Conservation (phyloP, 2,888 invertebrate species). For the Cephus rjabovi region DNA sequence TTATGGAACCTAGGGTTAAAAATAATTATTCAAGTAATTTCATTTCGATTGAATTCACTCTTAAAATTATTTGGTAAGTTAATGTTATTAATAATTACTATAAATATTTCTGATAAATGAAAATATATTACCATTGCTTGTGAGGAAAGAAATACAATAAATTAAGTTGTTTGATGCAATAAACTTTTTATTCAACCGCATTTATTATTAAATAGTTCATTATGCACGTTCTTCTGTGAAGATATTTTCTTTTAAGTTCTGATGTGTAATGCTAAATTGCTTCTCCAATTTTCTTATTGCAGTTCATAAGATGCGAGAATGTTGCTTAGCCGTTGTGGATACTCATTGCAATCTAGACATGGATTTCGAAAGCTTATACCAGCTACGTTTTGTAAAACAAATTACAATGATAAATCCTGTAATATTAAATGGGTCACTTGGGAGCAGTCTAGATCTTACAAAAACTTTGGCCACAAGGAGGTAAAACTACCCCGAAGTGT, state of each 20-base stretch:
- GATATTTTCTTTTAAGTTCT: background rate
- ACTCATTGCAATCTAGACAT: background rate
- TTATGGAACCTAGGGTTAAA: background rate
- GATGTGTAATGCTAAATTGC: background rate
- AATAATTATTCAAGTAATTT: background rate
- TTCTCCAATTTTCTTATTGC: background rate
- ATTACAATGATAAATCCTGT: background rate
- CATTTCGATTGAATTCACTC: background rate
- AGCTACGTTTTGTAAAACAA: background rate
- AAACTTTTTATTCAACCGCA: background rate
- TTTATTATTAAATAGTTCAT: background rate
- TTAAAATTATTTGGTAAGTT: background rate
- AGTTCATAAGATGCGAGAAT: background rate
- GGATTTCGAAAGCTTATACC: background rate
- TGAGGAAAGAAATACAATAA: background rate
- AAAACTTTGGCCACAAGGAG: background rate
- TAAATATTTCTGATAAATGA: background rate
- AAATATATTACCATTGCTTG: background rate
- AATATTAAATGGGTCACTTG: background rate
- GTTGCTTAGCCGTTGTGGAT: background rate
- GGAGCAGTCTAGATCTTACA: background rate
- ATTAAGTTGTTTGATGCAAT: background rate
- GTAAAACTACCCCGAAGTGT: background rate
- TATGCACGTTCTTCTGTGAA: background rate
- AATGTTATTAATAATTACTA: background rate